Evolutionary conservation across 2,797 vertebrate genomes (phyloP).

Genomic region (Coranthus polyacanthus): DNA sequence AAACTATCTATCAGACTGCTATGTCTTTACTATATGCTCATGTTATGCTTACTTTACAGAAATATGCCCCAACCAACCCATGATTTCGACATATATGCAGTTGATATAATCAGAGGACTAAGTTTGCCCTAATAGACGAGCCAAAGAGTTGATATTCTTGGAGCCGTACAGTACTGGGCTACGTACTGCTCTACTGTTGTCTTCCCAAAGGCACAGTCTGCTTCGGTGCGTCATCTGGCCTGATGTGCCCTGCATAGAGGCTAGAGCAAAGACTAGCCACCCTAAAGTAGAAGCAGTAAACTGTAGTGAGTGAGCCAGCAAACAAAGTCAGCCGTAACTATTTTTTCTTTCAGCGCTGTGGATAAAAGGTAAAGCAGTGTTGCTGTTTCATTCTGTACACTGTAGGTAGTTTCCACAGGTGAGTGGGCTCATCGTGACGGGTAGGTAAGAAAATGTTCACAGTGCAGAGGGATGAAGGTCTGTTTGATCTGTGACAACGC

Average conservation of each 20-base stretch:
- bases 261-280: slow-evolving; percentile 7
- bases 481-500: background rate
- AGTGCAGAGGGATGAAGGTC: background rate
- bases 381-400: background rate
- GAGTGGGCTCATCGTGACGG: slow-evolving; percentile 1
- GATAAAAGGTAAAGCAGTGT: background rate
- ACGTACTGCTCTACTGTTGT: background rate
- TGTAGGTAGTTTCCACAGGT: background rate
- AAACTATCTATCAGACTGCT: no score
- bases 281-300: slow-evolving; percentile 15
- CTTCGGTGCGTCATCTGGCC: slow-evolving; percentile 39
- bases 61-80: no score
- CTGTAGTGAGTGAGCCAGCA: slow-evolving; percentile 13
- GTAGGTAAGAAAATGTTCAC: background rate
- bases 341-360: background rate
- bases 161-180: no score
- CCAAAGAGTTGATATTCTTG: no score
- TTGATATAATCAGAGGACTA: no score
- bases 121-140: no score
- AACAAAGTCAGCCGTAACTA: background rate
- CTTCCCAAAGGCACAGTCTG: slow-evolving; percentile 14
- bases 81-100: no score
- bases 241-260: slow-evolving; percentile 14
- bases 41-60: no score
- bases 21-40: no score